Evolutionary conservation across 2,888 invertebrate species (phyloP).

Genomic region (Aphelenchoides bicaudatus): DNA sequence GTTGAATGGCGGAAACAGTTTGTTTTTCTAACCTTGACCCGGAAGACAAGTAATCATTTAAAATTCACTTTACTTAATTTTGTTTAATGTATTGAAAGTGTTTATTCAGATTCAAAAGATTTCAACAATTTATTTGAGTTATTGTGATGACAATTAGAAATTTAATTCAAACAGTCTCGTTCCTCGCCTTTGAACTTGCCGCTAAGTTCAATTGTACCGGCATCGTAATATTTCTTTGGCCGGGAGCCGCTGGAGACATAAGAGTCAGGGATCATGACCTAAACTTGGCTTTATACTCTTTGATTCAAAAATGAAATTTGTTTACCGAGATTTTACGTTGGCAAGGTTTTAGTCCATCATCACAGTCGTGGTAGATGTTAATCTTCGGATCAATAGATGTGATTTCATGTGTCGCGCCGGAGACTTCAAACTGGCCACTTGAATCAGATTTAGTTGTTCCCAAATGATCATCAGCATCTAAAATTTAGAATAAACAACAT

Average conservation of each 20-base stretch:
- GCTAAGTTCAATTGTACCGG: neutral
- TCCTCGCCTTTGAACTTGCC: slow-evolving; percentile 3
- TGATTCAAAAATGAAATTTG: too few species aligned
- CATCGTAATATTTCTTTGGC: slow-evolving; percentile 2
- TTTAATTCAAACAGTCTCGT: slow-evolving; percentile 4
- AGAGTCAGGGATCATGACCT: slow-evolving; percentile 9
- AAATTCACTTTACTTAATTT: neutral
- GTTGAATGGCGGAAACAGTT: neutral
- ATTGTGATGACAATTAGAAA: neutral
- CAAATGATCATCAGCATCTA: slow-evolving; percentile 1
- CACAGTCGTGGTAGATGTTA: slow-evolving; percentile 6
- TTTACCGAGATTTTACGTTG: slow-evolving; percentile 6
- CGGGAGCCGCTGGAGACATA: slow-evolving; percentile 1
- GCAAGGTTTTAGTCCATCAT: slow-evolving; percentile 6
- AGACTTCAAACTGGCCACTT: neutral
- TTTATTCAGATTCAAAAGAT: neutral
- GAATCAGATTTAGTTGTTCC: neutral
- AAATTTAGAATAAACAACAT: too few species aligned
- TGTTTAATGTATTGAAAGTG: neutral
- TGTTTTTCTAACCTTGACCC: neutral
- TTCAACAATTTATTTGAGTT: neutral
- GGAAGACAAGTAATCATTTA: neutral
- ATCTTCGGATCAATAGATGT: slow-evolving; percentile 10
- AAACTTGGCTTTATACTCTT: too few species aligned
- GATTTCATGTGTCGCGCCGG: neutral